A percentile compares a stretch with the other conserved stretches of the same genome.
Conservation (phyloP, 2,888 invertebrate species). For the Eristalis tenax region DNA sequence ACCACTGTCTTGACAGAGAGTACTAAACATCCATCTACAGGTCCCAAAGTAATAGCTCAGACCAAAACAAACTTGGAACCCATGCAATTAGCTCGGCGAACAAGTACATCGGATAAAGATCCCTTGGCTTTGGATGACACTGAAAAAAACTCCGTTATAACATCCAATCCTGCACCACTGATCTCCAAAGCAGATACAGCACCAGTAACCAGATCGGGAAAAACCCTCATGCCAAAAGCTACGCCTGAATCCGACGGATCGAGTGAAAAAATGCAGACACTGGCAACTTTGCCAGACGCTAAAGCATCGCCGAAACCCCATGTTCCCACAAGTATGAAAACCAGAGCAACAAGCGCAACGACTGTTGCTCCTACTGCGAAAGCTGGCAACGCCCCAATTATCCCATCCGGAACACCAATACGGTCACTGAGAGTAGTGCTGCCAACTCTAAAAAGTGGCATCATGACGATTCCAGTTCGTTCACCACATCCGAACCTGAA, state of each 20-base stretch:
- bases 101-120: background rate
- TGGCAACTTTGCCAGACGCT: background rate
- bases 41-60: background rate
- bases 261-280: background rate
- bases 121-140: background rate
- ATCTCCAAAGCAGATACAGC: background rate
- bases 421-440: constrained; percentile 23
- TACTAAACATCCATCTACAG: background rate
- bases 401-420: background rate
- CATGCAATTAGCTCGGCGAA: background rate
- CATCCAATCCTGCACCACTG: background rate
- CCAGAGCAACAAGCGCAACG: background rate
- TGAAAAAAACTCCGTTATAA: background rate
- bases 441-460: constrained; percentile 32
- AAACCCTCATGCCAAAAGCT: background rate
- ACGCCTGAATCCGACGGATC: background rate
- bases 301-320: background rate
- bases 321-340: background rate
- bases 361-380: background rate
- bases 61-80: background rate
- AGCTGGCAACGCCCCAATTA: background rate
- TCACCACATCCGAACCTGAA: constrained; percentile 74
- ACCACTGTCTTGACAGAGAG: background rate
- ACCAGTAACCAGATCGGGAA: background rate
- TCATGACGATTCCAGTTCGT: constrained; percentile 21